Base-by-base conservation (phyloP, 2,113 vertebrate species). In the Psittacula cyanocephala region DNA sequence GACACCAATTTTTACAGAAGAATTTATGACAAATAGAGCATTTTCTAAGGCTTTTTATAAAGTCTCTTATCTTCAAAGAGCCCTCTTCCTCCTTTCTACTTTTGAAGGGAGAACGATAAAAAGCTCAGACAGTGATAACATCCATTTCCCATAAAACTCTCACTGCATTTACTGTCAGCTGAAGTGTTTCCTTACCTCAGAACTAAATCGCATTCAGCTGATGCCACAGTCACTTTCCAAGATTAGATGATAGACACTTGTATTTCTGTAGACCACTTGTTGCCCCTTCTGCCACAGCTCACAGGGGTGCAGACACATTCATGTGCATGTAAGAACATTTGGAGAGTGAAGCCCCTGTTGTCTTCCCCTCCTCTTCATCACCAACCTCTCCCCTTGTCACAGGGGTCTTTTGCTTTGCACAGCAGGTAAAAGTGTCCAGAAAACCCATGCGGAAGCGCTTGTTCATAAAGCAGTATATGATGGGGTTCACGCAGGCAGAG, bases 401-500 rank as follows among this genome's bases (percentile, higher is more conserved):
- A 0, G 96, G 90, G 5, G 81, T 53, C 4, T 86, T 82, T 0
- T 88, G 88, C 50, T 33, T 79, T 27, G 80, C 44, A 15, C 98
- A 98, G 97, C 99, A 99, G 91, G 97, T 78, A 95, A 99, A 99
- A 2, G 99, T 99, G 90, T 98, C 97, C 10, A 99, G 93, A 94
- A 99, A 98, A 60, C 98, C 99, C 59, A 97, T 96, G 39, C 99
- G 99, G 97, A 99, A 99, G 1, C 99, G 98, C 69, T 98, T 99
- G 98, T 99, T 99, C 99, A 99, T 99, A 78, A 99, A 99, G 96
- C 99, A 99, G 97, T 99, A 99, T 59, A 99, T 99, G 97, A 99
- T 98, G 53, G 99, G 99, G 96, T 99, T 99, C 89, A 99, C 99
- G 0, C 99, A 99, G 86, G 99, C 98, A 1, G 99, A 99, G 2